Base-by-base conservation (phyloP, 1,140 invertebrate species). In the Drosophila ananassae region DNA sequence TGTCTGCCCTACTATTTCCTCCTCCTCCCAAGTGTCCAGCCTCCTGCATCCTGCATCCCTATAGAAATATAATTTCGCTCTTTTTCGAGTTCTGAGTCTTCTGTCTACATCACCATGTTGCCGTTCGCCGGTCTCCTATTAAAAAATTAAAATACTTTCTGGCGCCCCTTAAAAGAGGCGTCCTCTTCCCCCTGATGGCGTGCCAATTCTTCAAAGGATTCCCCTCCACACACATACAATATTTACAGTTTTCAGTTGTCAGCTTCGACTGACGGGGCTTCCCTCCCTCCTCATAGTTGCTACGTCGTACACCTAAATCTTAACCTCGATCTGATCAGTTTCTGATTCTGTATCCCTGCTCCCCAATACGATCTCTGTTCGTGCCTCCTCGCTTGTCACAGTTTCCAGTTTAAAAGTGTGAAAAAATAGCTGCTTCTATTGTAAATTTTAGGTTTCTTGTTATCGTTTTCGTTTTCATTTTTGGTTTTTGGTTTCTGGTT, bases 381-480 rank as follows among this genome's bases (percentile, higher is more conserved):
- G 24, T 21, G 17, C 7, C 13, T 44, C 44, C 1, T 24, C 28
- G 41, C 41, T 34, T 41, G 25, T 37, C 30, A 30, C 17, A 3
- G 2, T 44, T 53, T 84, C 44, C 68, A 53, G 69, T 74, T 79
- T 82, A 90, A 89, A 91, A 81, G 79, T 76, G 89, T 90, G 89
- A 91, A 91, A 91, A 91, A 91, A 90, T 91, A 90, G 85, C 85
- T 87, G 89, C 73, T 78, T 77, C 67, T 89, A 85, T 90, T 89
- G 79, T 83, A 77, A 67, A 60, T 77, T 71, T 55, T 77, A 80
- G 73, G 64, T 78, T 81, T 77, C 44, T 47, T 44, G 10, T 44
- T 52, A 28, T 67, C 61, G 61, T 62, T 62, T 63, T 75, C 32
- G 47, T 66, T 57, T 77, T 41, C 13, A 13, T 44, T 44, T 13